Base-by-base conservation (phyloP, 2,797 vertebrate species). In the Amblyopsis hoosieri region DNA sequence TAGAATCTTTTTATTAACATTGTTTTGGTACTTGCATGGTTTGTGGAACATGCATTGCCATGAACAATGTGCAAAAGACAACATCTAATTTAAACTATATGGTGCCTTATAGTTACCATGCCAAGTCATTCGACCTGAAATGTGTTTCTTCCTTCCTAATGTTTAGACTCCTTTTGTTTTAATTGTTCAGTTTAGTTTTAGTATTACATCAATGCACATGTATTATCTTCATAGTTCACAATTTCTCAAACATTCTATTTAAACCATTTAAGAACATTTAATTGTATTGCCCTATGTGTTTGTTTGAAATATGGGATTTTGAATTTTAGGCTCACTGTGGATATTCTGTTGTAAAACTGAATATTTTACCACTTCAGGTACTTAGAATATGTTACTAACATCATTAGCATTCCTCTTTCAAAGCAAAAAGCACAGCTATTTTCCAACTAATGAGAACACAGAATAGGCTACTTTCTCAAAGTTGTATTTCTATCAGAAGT, bases 101-200 rank as follows among this genome's bases (percentile, higher is more conserved):
- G 71, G 88, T 87, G 89, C 87, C 87, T 89, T 90, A 66, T 84
- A 66, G 56, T 80, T 69, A 82, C 76, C 67, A 79, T 82, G 80
- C 80, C 84, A 86, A 87, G 81, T 89, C 75, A 80, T 67, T 83
- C 69, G 81, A 75, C 75, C 73, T 72, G 83, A 81, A 76, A 74
- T 12, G 12, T 71, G 50, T 54, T 78, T 72, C 45, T 12, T 62
- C 54, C 37, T 45, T 66, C 66, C 31, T 53, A 58, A 66, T 46
- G 47, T 75, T 46, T 54, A 5, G 5, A n/a, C 15, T 58, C 58
- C 63, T 66, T 64, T 57, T 76, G 78, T 75, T 71, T 68, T 74
- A 79, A 72, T 57, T 59, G 69, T 81, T 19, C 45, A 33, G 77
- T 74, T 63, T 33, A 73, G 51, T 67, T 58, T 56, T 70, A 52